These are phyloP conservation scores for Ephydatia muelleri DNA, from an alignment of 37 sponge, comb jelly and placozoan genomes.

Conservation along the genomic window DNA sequence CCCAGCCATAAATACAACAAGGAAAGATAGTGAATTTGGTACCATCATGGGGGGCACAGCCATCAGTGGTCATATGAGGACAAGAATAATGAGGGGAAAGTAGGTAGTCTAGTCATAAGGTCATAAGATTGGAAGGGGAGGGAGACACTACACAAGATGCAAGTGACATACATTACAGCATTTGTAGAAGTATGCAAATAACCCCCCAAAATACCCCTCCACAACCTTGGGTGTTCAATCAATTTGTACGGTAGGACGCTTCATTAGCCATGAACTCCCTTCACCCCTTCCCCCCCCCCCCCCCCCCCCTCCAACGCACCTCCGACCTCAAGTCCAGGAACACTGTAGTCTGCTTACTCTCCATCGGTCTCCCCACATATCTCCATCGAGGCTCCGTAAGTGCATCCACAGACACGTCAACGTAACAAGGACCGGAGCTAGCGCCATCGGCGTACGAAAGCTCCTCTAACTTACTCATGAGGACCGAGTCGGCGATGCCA, in stretches of 20 bases:
- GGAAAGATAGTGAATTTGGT: no score
- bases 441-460: not conserved
- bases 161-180: not conserved
- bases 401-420: not conserved
- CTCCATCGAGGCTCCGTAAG: not conserved
- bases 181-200: not conserved
- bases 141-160: not conserved
- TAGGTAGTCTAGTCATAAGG: not conserved
- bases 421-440: not conserved
- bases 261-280: no score
- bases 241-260: no score
- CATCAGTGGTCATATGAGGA: no score
- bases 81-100: no score
- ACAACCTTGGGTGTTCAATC: no score
- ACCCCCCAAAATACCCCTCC: no score
- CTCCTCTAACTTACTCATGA: conserved; percentile 33
- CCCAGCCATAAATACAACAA: no score
- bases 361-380: not conserved
- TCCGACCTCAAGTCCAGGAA: conserved; percentile 23
- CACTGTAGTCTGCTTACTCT: conserved; percentile 4
- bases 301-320: not conserved
- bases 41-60: no score
- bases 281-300: no score
- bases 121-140: not conserved
- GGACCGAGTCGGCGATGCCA: not conserved